Conservation (phyloP, 2,113 vertebrate species). For the Ammodramus savannarum region DNA sequence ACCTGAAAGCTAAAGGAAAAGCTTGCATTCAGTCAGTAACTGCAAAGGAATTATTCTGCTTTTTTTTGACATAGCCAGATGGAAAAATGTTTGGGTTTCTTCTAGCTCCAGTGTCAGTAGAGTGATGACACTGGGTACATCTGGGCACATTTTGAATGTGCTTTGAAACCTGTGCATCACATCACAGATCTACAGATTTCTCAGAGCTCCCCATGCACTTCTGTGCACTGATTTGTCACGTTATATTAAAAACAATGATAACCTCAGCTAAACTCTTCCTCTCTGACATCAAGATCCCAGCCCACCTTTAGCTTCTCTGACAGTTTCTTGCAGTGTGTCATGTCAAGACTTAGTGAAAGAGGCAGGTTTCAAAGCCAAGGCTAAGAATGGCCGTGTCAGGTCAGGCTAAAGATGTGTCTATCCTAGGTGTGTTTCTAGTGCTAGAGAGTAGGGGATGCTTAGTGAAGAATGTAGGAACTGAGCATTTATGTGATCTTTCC, state of each 20-base stretch:
- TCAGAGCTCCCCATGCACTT: not conserved
- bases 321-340: not conserved
- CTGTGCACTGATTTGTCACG: not conserved
- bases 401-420: not conserved
- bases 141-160: not conserved
- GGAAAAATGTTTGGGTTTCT: not conserved
- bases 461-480: not conserved
- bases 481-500: not conserved
- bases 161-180: not conserved
- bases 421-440: not conserved
- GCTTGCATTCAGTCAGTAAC: not conserved
- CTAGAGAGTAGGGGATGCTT: not conserved
- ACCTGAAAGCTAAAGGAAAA: not conserved
- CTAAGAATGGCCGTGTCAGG: not conserved
- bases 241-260: not conserved
- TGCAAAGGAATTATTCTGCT: not conserved
- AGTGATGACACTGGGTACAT: not conserved
- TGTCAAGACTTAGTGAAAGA: not conserved
- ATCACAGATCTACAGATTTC: not conserved
- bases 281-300: not conserved
- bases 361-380: not conserved
- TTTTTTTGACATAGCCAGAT: not conserved
- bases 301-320: not conserved
- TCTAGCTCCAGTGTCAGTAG: not conserved
- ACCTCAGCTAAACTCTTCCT: not conserved